Base-by-base conservation (phyloP, 2,888 invertebrate genomes). In the Bimastos eiseni region DNA sequence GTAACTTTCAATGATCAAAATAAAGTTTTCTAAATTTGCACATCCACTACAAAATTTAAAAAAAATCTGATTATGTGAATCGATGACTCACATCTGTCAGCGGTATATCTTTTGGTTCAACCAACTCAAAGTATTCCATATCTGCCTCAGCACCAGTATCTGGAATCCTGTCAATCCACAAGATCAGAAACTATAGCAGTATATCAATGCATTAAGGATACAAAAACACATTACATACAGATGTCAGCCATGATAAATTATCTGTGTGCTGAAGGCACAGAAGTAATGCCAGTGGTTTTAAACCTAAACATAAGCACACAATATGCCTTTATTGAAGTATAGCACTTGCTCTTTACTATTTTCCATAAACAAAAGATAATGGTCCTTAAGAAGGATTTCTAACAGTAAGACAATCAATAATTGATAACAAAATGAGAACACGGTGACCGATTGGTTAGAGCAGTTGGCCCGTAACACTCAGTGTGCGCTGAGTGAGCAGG, bases 131-230 rank as follows among this genome's bases (percentile, higher is more conserved):
- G 34, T 96, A 96, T 95, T 98, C 98, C 91, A 97, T 96, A 93
- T 98, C 98, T 2, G 98, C 97, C 95, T 98, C 98, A 37, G 96
- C 96, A 0, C 98, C 96, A 41, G 97, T 97, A 94, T 98, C 98
- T 0, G 98, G 98, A 92, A 98, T 97, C 95, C 96, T 96, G 70
- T 2, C 70, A 70, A 49, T 49, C 24, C 49, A 49, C 8, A 70
- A 70, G 30, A 70, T 11, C n/a, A 70, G 13, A 70, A 70, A 70
- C 33, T 6, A 36, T 34, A 84, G 33, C 36, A 34, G 34, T 33
- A 4, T 24, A 86, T 36, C 36, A 37, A 83, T 30, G 49, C 21
- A 49, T 70, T n/a, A 84, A 41, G 36, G 83, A 70, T 86, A 38
- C 0, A 90, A 38, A 37, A 19, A 86, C 86, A 90, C 90, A 84